These are phyloP conservation scores for Battus philenor DNA, from an alignment of 1,140 invertebrate species.

Conservation along the genomic window DNA sequence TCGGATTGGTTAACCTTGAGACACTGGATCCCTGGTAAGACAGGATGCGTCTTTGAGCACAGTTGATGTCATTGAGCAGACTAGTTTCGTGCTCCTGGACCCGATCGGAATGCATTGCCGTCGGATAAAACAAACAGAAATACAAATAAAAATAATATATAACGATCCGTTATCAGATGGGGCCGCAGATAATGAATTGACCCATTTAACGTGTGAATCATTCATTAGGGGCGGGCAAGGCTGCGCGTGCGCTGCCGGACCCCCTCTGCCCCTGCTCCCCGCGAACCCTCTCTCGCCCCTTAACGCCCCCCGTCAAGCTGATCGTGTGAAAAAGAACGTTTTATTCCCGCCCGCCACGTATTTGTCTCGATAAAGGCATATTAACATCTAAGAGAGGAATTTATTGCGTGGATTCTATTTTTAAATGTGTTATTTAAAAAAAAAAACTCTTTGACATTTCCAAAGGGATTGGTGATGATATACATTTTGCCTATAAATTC, in stretches of 20 bases:
- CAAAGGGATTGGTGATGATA: no score
- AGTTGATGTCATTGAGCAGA: constrained; percentile 17
- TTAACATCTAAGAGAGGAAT: no score
- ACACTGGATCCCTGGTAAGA: no score
- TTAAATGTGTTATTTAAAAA: no score
- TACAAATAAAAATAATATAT: constrained; percentile 50
- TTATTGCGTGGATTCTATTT: no score
- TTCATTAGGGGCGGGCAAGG: constrained; percentile 41
- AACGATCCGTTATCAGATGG: constrained; percentile 60
- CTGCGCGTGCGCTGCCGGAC: constrained; percentile 15
- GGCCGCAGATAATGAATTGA: constrained; percentile 61
- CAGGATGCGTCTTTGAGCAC: neutral
- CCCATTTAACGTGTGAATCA: constrained; percentile 63
- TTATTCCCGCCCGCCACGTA: no score
- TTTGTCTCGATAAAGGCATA: no score
- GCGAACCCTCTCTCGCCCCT: no score
- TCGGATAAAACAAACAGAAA: constrained; percentile 50
- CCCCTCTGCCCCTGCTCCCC: neutral
- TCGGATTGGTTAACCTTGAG: no score
- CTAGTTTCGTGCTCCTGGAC: constrained; percentile 18
- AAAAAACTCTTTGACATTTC: no score
- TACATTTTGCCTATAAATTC: no score
- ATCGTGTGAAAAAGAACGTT: neutral
- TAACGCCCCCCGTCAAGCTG: neutral
- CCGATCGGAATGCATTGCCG: constrained; percentile 48